Conservation (phyloP, 2,888 invertebrate species). For the Torymus texanus region DNA sequence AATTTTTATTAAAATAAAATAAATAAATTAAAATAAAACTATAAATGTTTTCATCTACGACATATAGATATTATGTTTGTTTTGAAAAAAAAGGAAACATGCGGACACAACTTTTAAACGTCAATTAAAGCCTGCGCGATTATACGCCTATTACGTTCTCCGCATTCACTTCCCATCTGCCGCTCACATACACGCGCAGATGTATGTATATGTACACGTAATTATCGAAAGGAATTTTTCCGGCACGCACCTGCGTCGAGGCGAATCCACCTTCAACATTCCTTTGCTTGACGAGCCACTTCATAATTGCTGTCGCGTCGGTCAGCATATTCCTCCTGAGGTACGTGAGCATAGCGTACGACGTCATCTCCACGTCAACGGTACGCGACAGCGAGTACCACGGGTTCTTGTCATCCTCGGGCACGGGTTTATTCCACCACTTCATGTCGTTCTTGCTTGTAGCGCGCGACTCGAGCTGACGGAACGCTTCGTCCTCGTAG, state of each 20-base stretch:
- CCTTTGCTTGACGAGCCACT: constrained; percentile 84
- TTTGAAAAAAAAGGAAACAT: no score
- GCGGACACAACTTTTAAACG: no score
- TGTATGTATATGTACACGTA: no score
- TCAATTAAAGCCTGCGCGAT: no score
- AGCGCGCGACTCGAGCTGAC: constrained; percentile 78
- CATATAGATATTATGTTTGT: no score
- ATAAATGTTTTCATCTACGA: no score
- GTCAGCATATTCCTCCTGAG: constrained; percentile 75
- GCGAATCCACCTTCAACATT: constrained; percentile 84
- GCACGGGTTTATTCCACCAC: constrained; percentile 87
- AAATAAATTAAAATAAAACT: no score
- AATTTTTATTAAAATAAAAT: no score
- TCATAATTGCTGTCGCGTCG: constrained; percentile 81
- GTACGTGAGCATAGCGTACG: constrained; percentile 88
- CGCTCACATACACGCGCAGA: no score
- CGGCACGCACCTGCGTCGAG: constrained; percentile 78
- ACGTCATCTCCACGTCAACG: constrained; percentile 89
- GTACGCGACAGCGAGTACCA: constrained; percentile 82
- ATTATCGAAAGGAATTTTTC: no score
- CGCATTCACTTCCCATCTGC: no score
- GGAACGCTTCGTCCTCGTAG: constrained; percentile 81
- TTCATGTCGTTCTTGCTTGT: constrained; percentile 78
- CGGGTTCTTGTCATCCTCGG: constrained; percentile 80
- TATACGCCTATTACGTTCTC: no score